Evolutionary conservation across 2,113 vertebrate genomes (phyloP), one percentile per base, ranked within the genome.

Genomic region (Cariama cristata): DNA sequence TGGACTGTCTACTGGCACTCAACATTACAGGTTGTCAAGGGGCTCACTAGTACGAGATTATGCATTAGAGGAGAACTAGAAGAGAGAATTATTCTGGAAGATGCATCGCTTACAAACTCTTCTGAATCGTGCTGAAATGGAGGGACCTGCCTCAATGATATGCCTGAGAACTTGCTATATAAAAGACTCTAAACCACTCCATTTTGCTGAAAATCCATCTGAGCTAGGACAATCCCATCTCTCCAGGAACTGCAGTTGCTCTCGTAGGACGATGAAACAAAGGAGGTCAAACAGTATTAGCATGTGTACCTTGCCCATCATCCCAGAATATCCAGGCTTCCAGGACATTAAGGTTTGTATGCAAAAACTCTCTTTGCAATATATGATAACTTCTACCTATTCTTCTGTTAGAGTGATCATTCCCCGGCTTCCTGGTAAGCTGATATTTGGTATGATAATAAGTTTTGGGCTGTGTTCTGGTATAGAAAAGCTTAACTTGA

Each of bases 271-370:
- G 11, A 35, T 20, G 62, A 88, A 35, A 33, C 87, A 21, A 5
- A 73, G 75, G 35, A 17, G 66, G 24, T 62, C 97, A 8, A 96
- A 92, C 66, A 95, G 93, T 3, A 17, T 27, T 30, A 91, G 87
- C 77, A 56, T 66, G 45, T 73, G 92, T 32, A 84, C 74, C 60
- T 81, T 98, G 85, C 97, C 98, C 86, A 96, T 95, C 92, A 98
- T 98, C 67, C 98, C 98, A 4, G 97, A 98, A 28, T 97, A 98
- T 22, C 97, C 97, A 52, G 97, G 98, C 72, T 98, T 97, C 83
- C 97, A 98, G 96, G 97, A 98, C 18, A 23, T 96, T 15, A 97
- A 97, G 97, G 97, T 98, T 47, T 73, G 97, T 97, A 56, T 55
- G 60, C 45, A 80, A 68, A 56, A 60, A 13, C 32, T 79, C 35